Percentiles rank a stretch among this genome's conserved stretches.
These are phyloP conservation scores for Automeris io DNA, from an alignment of 2,888 invertebrate genomes.

Conservation along the genomic window DNA sequence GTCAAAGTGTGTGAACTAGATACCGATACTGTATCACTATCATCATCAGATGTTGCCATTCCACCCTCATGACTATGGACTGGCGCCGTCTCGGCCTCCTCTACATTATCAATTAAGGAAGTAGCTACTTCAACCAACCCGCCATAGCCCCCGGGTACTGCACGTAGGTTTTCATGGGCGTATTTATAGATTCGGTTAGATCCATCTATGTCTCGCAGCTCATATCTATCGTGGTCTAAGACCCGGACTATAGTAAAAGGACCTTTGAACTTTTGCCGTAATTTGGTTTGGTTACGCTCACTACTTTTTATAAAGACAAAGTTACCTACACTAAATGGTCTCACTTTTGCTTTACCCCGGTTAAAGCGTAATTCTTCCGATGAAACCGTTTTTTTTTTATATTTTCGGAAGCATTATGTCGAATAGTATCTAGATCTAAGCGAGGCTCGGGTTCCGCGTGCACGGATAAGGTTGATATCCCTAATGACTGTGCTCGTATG, in stretches of 20 bases:
- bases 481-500: constrained; percentile 16
- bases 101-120: no score
- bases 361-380: constrained; percentile 12
- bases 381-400: constrained; percentile 9
- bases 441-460: background rate
- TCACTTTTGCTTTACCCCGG: constrained; percentile 10
- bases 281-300: constrained; percentile 18
- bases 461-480: constrained; percentile 4
- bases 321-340: constrained; percentile 12
- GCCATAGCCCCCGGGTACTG: no score
- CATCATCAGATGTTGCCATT: no score
- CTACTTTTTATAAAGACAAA: constrained; percentile 16
- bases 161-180: no score
- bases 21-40: no score
- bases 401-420: constrained; percentile 8
- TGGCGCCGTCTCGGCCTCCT: no score
- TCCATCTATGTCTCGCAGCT: no score
- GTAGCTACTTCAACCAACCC: no score
- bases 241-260: constrained; percentile 12
- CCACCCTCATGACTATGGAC: no score
- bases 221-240: constrained; percentile 15
- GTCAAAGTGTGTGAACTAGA: no score
- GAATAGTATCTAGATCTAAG: constrained; percentile 7
- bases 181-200: no score
- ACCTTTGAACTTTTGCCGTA: constrained; percentile 16